phyloP scores from a whole-genome alignment of 2,888 invertebrate genomes.

The Leucoptera coffeella region DNA sequence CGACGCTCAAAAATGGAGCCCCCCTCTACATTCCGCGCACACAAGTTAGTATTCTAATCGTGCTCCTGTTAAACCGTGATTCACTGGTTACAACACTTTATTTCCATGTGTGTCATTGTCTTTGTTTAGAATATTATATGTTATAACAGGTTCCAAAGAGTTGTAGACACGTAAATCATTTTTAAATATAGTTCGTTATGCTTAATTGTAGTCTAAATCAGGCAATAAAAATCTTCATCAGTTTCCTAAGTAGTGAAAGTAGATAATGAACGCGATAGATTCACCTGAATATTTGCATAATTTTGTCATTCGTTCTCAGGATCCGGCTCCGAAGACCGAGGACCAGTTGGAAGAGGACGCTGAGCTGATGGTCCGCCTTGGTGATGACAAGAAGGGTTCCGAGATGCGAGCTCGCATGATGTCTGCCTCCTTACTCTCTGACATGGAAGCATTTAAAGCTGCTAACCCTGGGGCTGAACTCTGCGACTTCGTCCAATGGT shows the following conservation, averaged over 20 bases:
- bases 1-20: constrained; percentile 29
- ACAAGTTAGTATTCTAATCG: constrained; percentile 20
- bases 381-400: constrained; percentile 76
- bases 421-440: constrained; percentile 90
- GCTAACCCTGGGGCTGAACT: constrained; percentile 89
- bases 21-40: constrained; percentile 36
- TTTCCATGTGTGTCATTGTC: too few relatives aligned
- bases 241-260: too few relatives aligned
- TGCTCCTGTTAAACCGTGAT: too few relatives aligned
- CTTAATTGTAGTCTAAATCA: too few relatives aligned
- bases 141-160: too few relatives aligned
- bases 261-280: too few relatives aligned
- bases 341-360: constrained; percentile 93
- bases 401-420: constrained; percentile 89
- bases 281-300: too few relatives aligned
- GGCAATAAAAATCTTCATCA: too few relatives aligned
- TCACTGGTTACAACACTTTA: too few relatives aligned
- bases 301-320: constrained; percentile 53
- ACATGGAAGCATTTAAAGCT: constrained; percentile 98
- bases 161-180: too few relatives aligned
- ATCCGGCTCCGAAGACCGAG: constrained; percentile 95
- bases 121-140: too few relatives aligned
- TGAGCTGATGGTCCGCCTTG: constrained; percentile 80
- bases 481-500: constrained; percentile 97
- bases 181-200: too few relatives aligned